Conservation (phyloP, 1,140 invertebrate species). For the Ptiloglossa arizonensis region DNA sequence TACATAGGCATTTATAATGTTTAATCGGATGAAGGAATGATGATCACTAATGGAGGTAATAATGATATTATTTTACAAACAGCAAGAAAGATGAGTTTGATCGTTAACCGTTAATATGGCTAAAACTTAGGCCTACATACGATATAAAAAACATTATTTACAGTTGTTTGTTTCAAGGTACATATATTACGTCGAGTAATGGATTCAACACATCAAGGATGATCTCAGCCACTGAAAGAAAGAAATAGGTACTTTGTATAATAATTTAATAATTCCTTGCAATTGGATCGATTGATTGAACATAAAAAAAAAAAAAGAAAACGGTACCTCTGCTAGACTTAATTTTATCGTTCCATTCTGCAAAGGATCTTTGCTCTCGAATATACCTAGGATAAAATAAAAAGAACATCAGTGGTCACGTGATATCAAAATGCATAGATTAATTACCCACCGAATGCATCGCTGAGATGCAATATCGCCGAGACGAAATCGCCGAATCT, state of each 20-base stretch:
- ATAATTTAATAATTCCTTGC: neutral
- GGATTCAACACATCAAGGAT: constrained; percentile 86
- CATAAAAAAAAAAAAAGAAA: neutral
- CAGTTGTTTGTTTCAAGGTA: constrained; percentile 68
- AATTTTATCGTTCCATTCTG: constrained; percentile 92
- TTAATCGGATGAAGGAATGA: constrained; percentile 54
- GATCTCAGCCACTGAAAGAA: constrained; percentile 89
- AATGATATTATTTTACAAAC: constrained; percentile 73
- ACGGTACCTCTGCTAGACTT: constrained; percentile 89
- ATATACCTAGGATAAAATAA: constrained; percentile 85
- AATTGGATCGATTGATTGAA: neutral
- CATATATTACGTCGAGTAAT: constrained; percentile 45
- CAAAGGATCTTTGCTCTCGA: constrained; percentile 91
- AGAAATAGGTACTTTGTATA: constrained; percentile 60
- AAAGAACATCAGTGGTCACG: constrained; percentile 20
- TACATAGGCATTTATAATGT: constrained; percentile 65
- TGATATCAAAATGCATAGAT: neutral
- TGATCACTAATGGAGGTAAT: constrained; percentile 51
- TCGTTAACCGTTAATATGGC: constrained; percentile 74
- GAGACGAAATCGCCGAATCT: constrained; percentile 96
- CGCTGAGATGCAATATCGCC: constrained; percentile 92
- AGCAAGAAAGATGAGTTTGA: constrained; percentile 55
- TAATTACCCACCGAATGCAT: constrained; percentile 88
- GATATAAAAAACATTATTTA: constrained; percentile 72
- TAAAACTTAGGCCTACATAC: constrained; percentile 65